Percentiles rank a stretch among this genome's conserved stretches.
These are phyloP conservation scores for Spodoptera frugiperda DNA, from an alignment of 1,140 invertebrate species.

Conservation along the genomic window DNA sequence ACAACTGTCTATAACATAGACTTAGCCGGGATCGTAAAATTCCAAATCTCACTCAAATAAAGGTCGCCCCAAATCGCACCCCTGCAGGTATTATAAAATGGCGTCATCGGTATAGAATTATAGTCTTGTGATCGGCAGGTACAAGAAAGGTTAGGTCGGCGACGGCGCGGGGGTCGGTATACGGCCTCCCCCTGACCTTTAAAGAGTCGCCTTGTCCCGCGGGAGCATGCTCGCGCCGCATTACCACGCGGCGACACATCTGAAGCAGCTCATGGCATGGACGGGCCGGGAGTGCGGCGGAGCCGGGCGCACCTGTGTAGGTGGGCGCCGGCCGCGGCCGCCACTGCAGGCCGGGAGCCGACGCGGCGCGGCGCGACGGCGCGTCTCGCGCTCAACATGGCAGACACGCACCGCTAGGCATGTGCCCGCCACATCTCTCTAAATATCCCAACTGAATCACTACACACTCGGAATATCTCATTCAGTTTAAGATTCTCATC, in stretches of 20 bases:
- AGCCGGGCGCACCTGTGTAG: constrained; percentile 67
- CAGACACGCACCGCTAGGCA: constrained; percentile 43
- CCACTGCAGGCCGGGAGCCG: constrained; percentile 68
- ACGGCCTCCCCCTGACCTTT: constrained; percentile 74
- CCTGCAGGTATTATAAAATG: constrained; percentile 62
- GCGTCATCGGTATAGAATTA: constrained; percentile 58
- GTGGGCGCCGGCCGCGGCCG: constrained; percentile 55
- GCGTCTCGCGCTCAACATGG: constrained; percentile 44
- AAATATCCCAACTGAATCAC: not conserved
- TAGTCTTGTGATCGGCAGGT: constrained; percentile 60
- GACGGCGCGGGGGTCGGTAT: constrained; percentile 49
- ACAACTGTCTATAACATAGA: constrained; percentile 37
- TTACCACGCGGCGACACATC: constrained; percentile 62
- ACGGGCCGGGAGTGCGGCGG: constrained; percentile 55
- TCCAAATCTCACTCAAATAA: constrained; percentile 55
- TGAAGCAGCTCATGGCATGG: constrained; percentile 63
- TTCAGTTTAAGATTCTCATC: too few species aligned
- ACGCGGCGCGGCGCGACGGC: constrained; percentile 63
- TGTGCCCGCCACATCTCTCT: not conserved
- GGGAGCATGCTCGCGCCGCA: constrained; percentile 66
- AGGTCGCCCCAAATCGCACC: constrained; percentile 58
- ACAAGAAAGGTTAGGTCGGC: constrained; percentile 67
- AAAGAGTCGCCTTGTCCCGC: constrained; percentile 55
- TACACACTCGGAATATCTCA: not conserved
- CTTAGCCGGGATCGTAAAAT: constrained; percentile 33